Evolutionary conservation across 2,113 vertebrate species (phyloP), one percentile per base, ranked within the genome.

Genomic region (Erythrolamprus reginae): DNA sequence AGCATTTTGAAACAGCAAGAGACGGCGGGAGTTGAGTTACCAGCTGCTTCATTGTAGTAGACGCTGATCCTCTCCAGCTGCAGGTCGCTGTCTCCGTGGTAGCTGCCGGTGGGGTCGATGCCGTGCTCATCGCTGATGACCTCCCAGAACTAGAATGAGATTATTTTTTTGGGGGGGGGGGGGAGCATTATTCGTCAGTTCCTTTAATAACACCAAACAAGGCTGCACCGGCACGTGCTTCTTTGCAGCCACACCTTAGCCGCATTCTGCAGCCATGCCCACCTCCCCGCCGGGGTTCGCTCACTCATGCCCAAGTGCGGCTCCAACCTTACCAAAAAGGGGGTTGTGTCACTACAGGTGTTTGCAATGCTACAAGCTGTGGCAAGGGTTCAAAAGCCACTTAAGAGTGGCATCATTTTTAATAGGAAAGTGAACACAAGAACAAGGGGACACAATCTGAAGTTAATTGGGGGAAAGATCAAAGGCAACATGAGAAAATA

Each of bases 21-120:
- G 26, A 7, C 17, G 1, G 0, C 2, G n/a, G 12, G n/a, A 92
- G 28, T 96, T 94, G n/a, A 92, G 28, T 96, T 94, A 98, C 98
- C 98, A 4, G 97, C 95, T 13, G 98, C 98, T 95, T 98, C 98
- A 55, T 98, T 98, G 95, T 98, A 98, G 94, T 98, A 98, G 45
- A 98, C 98, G 0, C 98, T 98, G 96, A 98, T 98, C 93, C 98
- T 97, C 89, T 98, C 98, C 92, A 98, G 96, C 95, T 98, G 98
- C 93, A 98, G 93, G 13, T 98, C 97, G 0, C 97, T 97, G 94
- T 98, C 97, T 65, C 97, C 98, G 0, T 98, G 98, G 95, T 98
- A 98, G 95, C 97, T 98, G 91, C 98, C 98, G 0, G 98, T 98
- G 51, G 98, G 98, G n/a, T 98, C 98, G 1, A 98, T 98, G 24